Conservation (phyloP, 2,888 invertebrate genomes). For the Colletes collaris region DNA sequence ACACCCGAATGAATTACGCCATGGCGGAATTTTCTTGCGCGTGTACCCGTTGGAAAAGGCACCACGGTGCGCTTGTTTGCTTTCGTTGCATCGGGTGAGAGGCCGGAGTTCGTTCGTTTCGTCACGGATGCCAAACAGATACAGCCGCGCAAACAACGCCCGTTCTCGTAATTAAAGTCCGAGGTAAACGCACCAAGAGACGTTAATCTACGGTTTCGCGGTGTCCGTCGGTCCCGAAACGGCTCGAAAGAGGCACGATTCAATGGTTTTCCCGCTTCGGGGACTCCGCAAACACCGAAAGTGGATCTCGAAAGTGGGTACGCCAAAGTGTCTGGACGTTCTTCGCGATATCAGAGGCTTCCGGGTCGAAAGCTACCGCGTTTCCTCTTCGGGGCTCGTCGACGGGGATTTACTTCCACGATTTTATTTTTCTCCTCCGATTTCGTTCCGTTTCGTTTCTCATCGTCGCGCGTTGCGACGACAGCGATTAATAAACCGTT, state of each 20-base stretch:
- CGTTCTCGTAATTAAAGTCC: constrained; percentile 44
- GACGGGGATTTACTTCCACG: not conserved
- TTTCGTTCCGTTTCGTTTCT: constrained; percentile 29
- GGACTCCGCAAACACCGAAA: constrained; percentile 47
- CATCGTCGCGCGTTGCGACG: constrained; percentile 48
- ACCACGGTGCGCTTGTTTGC: constrained; percentile 21
- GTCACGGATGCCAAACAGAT: constrained; percentile 47
- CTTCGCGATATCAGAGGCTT: constrained; percentile 27
- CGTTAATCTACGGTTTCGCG: constrained; percentile 12
- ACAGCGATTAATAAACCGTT: constrained; percentile 68
- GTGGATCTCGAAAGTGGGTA: constrained; percentile 45
- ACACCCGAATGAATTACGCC: constrained; percentile 62
- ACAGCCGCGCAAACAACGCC: not conserved
- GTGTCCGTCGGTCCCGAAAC: not conserved
- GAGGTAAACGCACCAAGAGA: not conserved
- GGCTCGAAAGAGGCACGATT: not conserved
- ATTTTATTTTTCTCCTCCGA: not conserved
- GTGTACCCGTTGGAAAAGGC: constrained; percentile 1
- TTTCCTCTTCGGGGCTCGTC: not conserved
- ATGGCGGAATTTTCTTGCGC: constrained; percentile 53
- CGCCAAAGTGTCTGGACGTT: constrained; percentile 52
- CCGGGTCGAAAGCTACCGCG: not conserved
- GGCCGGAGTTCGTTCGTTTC: constrained; percentile 5
- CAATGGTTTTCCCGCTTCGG: constrained; percentile 36
- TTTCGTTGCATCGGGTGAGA: constrained; percentile 31